A percentile compares a stretch with the other conserved stretches of the same genome.
Evolutionary conservation across 1,140 invertebrate genomes (phyloP).

Genomic region (Bombus ignitus): DNA sequence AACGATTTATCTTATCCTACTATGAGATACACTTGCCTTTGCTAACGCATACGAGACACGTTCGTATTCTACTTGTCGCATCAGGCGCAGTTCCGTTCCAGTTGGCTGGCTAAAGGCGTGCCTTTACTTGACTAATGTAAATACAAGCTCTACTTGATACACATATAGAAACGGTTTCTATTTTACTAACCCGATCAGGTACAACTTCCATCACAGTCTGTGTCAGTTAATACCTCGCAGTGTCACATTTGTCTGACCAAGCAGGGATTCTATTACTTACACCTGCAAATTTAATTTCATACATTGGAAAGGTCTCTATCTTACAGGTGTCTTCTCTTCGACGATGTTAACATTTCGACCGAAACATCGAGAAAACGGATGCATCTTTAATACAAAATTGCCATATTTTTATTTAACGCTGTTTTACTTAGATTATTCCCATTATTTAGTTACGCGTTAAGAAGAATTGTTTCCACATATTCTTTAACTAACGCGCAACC

Average conservation of each 20-base stretch:
- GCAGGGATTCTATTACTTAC: neutral
- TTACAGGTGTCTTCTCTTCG: neutral
- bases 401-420: neutral
- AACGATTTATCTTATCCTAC: no score
- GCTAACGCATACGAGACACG: slow-evolving; percentile 1
- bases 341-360: neutral
- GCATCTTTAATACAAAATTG: neutral
- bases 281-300: neutral
- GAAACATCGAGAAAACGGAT: neutral
- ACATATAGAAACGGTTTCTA: no score
- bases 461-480: neutral
- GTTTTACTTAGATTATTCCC: neutral
- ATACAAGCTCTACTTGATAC: neutral
- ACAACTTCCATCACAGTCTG: neutral
- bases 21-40: neutral
- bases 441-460: neutral
- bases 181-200: neutral
- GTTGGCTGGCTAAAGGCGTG: neutral
- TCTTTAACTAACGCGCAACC: neutral
- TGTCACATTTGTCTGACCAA: neutral
- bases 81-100: neutral
- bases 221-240: no score
- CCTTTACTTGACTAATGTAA: neutral
- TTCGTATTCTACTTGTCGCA: slow-evolving; percentile 1
- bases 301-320: neutral